These are phyloP conservation scores for Sebastes jordani DNA, from an alignment of 2,797 vertebrate species.

Conservation along the genomic window DNA sequence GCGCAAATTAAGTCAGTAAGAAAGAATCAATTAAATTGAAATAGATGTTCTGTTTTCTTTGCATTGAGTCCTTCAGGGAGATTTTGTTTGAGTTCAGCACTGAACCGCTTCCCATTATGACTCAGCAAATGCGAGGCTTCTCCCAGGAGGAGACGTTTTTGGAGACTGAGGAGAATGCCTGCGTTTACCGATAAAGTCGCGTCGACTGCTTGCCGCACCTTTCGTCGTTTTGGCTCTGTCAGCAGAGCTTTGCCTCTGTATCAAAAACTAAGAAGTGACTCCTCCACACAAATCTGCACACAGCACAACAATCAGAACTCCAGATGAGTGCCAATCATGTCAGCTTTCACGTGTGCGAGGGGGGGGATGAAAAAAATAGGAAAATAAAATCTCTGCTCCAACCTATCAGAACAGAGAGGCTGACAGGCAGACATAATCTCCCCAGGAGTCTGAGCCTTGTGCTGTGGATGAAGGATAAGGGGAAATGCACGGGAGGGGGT, in stretches of 20 bases:
- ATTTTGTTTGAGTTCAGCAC: conserved; percentile 18
- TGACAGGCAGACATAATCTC: conserved; percentile 77
- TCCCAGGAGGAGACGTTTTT: conserved; percentile 20
- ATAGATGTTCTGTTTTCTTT: conserved; percentile 50
- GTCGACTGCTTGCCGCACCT: conserved; percentile 16
- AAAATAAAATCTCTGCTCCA: conserved; percentile 43
- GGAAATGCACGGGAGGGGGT: not conserved
- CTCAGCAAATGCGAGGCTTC: conserved; percentile 36
- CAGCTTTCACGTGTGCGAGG: conserved; percentile 45
- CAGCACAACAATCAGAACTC: conserved; percentile 61
- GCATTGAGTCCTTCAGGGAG: conserved; percentile 14
- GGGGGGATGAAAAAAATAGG: not conserved
- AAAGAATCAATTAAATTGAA: conserved; percentile 56
- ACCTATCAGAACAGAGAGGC: conserved; percentile 63
- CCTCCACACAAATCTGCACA: conserved; percentile 51
- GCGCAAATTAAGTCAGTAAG: conserved; percentile 47
- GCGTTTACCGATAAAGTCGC: conserved; percentile 55
- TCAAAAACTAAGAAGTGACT: conserved; percentile 51
- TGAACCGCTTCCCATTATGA: conserved; percentile 43
- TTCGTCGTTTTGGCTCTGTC: conserved; percentile 31
- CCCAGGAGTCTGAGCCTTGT: conserved; percentile 57
- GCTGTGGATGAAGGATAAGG: conserved; percentile 63
- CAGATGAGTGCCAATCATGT: conserved; percentile 73
- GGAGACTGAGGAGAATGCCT: conserved; percentile 44
- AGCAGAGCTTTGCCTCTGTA: conserved; percentile 41